These are phyloP conservation scores for Nasonia oneida DNA, from an alignment of 2,888 invertebrate genomes.

Conservation along the genomic window DNA sequence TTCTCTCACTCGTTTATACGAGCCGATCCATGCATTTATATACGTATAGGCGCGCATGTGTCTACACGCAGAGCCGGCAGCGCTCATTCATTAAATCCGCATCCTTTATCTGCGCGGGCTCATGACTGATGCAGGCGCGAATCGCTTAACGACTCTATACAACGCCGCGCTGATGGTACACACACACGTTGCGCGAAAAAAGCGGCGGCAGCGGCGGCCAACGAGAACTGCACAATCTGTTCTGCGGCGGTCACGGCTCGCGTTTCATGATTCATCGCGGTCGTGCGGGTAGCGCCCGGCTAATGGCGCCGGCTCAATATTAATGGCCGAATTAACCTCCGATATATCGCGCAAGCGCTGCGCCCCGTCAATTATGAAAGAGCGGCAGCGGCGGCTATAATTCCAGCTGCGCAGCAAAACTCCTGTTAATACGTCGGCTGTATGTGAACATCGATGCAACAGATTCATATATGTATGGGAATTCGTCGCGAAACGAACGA, in stretches of 20 bases:
- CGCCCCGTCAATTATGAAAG: conserved; percentile 50
- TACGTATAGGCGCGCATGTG: not conserved
- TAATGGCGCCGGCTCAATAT: conserved; percentile 54
- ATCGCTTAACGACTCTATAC: conserved; percentile 23
- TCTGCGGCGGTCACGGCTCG: not conserved
- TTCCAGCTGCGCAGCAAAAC: not conserved
- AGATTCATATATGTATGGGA: not conserved
- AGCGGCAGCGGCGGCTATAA: not conserved
- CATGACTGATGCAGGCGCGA: conserved; percentile 48
- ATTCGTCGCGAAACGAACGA: not conserved
- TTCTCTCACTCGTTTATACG: not conserved
- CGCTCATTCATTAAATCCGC: conserved; percentile 55
- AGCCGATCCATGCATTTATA: no score
- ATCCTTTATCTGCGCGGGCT: conserved; percentile 40
- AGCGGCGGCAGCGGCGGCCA: not conserved
- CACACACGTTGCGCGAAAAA: not conserved
- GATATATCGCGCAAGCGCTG: conserved; percentile 37
- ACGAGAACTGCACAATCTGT: conserved; percentile 16
- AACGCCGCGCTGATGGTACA: not conserved
- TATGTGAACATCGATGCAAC: not conserved
- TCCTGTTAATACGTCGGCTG: not conserved
- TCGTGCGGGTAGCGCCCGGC: not conserved
- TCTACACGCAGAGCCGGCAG: not conserved
- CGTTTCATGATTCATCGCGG: conserved; percentile 51
- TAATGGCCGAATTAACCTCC: conserved; percentile 56